Evolutionary conservation across 2,888 invertebrate species (phyloP).

Genomic region (Strigamia crassipes): DNA sequence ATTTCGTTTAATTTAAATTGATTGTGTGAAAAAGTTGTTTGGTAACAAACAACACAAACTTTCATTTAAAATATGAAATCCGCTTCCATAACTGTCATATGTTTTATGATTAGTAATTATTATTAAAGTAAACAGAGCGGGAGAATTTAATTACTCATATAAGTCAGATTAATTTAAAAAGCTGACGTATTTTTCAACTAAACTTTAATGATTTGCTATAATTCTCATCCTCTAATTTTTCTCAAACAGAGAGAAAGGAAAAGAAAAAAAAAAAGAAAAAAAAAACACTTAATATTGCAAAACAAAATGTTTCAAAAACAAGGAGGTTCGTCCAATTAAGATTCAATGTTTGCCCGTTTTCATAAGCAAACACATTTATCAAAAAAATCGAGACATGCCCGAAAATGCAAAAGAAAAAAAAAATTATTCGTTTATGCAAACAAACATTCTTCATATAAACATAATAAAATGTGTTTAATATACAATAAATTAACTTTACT

Average conservation of each 20-base stretch:
- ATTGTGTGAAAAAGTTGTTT: background rate
- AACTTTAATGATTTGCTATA: conserved; percentile 22
- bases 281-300: background rate
- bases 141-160: conserved; percentile 12
- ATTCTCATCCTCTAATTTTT: background rate
- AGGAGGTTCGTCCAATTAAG: conserved; percentile 8
- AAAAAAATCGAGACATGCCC: background rate
- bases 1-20: no score
- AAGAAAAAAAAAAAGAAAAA: background rate
- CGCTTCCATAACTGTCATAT: background rate
- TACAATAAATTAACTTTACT: background rate
- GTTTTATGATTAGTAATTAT: conserved; percentile 26
- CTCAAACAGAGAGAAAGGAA: background rate
- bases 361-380: conserved; percentile 18
- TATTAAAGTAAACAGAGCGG: conserved; percentile 3
- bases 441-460: background rate
- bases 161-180: conserved; percentile 30
- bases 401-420: background rate
- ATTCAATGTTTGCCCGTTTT: background rate
- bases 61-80: conserved; percentile 22
- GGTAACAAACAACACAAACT: background rate
- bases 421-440: conserved; percentile 4
- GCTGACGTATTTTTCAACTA: background rate
- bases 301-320: conserved; percentile 13
- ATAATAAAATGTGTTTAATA: background rate